Evolutionary conservation across 2,113 vertebrate species (phyloP).

Genomic region (Petrocephalus microphthalmus): DNA sequence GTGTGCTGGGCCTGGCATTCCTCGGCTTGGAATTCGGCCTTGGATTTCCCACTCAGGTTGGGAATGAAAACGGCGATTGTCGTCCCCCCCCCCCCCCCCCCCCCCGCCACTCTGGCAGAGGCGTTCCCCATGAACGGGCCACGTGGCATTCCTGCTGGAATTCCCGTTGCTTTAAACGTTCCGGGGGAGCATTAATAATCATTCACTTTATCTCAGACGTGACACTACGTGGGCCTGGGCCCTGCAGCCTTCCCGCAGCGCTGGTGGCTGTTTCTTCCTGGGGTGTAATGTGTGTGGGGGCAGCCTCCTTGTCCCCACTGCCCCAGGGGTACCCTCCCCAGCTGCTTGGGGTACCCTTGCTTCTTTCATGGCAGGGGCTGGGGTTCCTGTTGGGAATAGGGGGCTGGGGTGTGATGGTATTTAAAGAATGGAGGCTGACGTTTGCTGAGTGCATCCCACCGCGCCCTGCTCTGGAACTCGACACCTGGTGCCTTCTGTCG

Average conservation of each 20-base stretch:
- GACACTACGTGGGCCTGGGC: no score
- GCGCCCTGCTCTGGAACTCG: neutral
- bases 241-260: no score
- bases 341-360: neutral
- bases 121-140: neutral
- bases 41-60: neutral
- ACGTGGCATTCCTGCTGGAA: neutral
- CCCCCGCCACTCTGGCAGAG: neutral
- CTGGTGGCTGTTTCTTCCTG: no score
- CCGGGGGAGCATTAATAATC: neutral
- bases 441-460: neutral
- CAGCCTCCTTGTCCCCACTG: neutral
- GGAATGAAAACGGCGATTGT: neutral
- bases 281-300: no score
- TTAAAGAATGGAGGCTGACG: neutral
- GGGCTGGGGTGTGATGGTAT: neutral
- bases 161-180: neutral
- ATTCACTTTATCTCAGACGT: neutral
- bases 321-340: neutral
- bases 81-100: neutral
- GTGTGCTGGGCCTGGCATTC: neutral
- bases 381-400: neutral
- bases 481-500: conserved; percentile 12
- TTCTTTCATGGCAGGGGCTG: neutral
- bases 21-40: neutral